A percentile compares a stretch with the other conserved stretches of the same genome.
phyloP scores from a whole-genome alignment of 2,888 invertebrate species.

The Xanthostigma xanthostigma region DNA sequence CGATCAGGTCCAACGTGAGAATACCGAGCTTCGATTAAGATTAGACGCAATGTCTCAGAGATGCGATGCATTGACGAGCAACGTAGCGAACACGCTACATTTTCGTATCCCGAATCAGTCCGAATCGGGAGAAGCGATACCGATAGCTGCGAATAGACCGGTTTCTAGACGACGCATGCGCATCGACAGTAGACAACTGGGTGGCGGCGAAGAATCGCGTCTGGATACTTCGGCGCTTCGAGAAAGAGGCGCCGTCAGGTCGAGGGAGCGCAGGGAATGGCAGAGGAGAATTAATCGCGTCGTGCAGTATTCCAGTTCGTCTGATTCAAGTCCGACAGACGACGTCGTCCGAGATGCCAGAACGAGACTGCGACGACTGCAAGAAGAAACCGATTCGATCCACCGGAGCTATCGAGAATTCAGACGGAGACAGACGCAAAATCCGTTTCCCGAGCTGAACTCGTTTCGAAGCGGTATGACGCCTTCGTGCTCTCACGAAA shows the following conservation, averaged over 20 bases:
- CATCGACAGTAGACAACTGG: neutral
- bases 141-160: no score
- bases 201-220: neutral
- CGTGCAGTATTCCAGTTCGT: constrained; percentile 9
- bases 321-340: constrained; percentile 28
- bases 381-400: constrained; percentile 43
- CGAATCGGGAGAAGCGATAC: no score
- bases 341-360: constrained; percentile 37
- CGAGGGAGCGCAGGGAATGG: neutral
- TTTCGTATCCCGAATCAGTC: no score
- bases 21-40: constrained; percentile 9
- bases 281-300: neutral
- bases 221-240: neutral
- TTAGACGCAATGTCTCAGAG: no score
- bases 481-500: no score
- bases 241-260: no score
- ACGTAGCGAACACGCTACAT: no score
- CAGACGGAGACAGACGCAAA: constrained; percentile 19
- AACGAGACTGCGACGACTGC: constrained; percentile 33
- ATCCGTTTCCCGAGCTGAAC: no score
- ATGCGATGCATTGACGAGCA: no score
- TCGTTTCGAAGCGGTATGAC: no score
- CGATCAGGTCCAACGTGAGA: constrained; percentile 14
- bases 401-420: constrained; percentile 36
- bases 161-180: neutral